These are phyloP conservation scores for Dinothrombium tinctorium DNA, from an alignment of 1,140 invertebrate species.

Conservation along the genomic window DNA sequence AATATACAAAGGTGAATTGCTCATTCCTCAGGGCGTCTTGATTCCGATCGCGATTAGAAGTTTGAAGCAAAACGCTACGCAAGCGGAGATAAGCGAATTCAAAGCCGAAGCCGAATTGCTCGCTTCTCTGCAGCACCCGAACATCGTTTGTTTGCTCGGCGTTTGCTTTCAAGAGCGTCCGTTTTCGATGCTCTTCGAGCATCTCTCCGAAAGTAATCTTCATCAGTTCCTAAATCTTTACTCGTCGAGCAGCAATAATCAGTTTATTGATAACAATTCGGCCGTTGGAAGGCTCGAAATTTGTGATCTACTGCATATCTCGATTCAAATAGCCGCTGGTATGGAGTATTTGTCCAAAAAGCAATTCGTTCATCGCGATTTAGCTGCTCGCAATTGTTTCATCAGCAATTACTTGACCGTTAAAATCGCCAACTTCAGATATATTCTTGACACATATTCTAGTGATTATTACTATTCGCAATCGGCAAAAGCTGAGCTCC, in stretches of 20 bases:
- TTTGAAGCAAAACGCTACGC: constrained; percentile 66
- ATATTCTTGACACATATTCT: constrained; percentile 63
- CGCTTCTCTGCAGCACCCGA: constrained; percentile 89
- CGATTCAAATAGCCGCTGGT: constrained; percentile 71
- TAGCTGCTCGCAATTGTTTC: constrained; percentile 52
- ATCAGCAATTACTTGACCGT: constrained; percentile 31
- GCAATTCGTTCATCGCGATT: constrained; percentile 47
- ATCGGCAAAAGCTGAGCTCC: not conserved
- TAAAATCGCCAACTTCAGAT: not conserved
- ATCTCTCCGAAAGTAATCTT: constrained; percentile 89
- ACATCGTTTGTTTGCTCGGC: constrained; percentile 73
- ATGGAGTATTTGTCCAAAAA: constrained; percentile 74
- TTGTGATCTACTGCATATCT: constrained; percentile 55
- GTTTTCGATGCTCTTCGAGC: constrained; percentile 78
- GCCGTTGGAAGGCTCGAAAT: constrained; percentile 65
- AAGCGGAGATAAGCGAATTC: constrained; percentile 73
- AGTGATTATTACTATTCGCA: constrained; percentile 35
- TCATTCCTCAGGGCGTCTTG: constrained; percentile 8
- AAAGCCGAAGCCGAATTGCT: constrained; percentile 86
- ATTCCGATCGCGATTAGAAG: constrained; percentile 28
- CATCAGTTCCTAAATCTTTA: constrained; percentile 43
- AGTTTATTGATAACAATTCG: constrained; percentile 81
- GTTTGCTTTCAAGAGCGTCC: constrained; percentile 81
- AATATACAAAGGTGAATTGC: constrained; percentile 72
- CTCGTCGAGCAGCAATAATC: constrained; percentile 59